A percentile compares a stretch with the other conserved stretches of the same genome.
These are phyloP conservation scores for Falco berigora DNA, from an alignment of 2,797 vertebrate genomes.

Conservation along the genomic window DNA sequence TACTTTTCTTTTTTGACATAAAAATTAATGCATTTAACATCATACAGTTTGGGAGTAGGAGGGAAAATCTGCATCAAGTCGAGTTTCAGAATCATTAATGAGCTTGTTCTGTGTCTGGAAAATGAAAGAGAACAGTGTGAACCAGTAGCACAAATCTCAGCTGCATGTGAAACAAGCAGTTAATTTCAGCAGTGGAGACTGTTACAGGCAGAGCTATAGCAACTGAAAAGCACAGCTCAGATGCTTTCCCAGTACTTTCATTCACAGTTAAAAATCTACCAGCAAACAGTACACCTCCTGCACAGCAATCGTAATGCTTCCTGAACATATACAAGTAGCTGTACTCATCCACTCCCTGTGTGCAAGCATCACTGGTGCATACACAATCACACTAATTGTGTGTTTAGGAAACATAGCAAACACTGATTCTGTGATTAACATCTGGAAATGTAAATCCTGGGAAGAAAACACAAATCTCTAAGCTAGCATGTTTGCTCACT, in stretches of 20 bases:
- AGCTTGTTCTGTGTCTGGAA: neutral
- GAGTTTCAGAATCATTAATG: conserved; percentile 15
- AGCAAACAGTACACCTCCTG: neutral
- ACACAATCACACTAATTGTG: neutral
- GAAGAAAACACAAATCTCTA: neutral
- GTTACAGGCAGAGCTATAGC: neutral
- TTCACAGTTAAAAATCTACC: neutral
- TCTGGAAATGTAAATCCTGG: neutral
- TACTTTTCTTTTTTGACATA: neutral
- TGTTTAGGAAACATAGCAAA: neutral
- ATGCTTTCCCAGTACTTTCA: neutral
- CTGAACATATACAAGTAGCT: neutral
- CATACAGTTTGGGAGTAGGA: neutral
- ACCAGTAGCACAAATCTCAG: neutral
- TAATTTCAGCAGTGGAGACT: neutral
- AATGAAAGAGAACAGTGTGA: neutral
- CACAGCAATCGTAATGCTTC: neutral
- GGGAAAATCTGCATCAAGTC: neutral
- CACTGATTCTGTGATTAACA: neutral
- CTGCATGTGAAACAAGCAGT: neutral
- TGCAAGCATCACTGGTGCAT: neutral
- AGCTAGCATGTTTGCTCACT: neutral
- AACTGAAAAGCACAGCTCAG: neutral
- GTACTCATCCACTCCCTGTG: neutral
- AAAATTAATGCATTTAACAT: neutral